Evolutionary conservation across 2,797 vertebrate genomes (phyloP), one percentile per base, ranked within the genome.

Genomic region (Petrocephalus sullivani): DNA sequence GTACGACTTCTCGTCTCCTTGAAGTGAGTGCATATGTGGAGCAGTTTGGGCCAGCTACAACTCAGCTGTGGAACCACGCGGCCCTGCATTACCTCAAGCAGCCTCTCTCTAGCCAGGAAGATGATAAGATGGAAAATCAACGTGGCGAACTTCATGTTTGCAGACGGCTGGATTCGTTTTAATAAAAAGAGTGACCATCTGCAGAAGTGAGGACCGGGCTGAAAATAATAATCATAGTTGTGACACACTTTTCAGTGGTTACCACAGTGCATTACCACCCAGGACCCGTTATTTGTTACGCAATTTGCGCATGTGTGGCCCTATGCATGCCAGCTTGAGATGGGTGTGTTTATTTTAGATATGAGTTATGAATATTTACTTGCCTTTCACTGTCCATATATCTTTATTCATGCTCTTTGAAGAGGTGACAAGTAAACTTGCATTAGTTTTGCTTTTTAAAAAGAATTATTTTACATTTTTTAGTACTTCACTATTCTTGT

Each of bases 61-160:
- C 33, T 9, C 53, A 83, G 53, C 81, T 83, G 41, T 49, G 78
- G 6, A 23, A 83, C 23, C 19, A n/a, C 16, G 71, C 19, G 81
- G 81, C n/a, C 81, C 81, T 23, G 81, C 81, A 53, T 16, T 84
- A n/a, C n/a, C 51, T 83, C 78, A 56, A 23, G 54, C 37, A 89
- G 14, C 9, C 71, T 23, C 78, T 54, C 51, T 23, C 81, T 1
- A 8, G 71, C 19, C 56, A 56, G 23, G 60, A 5, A 21, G 49
- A 19, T 53, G 51, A 58, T 37, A 57, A 78, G 33, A 14, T 57
- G 54, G 54, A 83, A 58, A 85, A 60, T 58, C 84, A 57, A 41
- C 54, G 23, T 14, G 16, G 21, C 46, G 21, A 12, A 10, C n/a
- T 10, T 33, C 54, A 54, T 16, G 21, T 33, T 56, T 1, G 21